phyloP scores from a whole-genome alignment of 2,888 invertebrate genomes.

The Maniola hyperantus region DNA sequence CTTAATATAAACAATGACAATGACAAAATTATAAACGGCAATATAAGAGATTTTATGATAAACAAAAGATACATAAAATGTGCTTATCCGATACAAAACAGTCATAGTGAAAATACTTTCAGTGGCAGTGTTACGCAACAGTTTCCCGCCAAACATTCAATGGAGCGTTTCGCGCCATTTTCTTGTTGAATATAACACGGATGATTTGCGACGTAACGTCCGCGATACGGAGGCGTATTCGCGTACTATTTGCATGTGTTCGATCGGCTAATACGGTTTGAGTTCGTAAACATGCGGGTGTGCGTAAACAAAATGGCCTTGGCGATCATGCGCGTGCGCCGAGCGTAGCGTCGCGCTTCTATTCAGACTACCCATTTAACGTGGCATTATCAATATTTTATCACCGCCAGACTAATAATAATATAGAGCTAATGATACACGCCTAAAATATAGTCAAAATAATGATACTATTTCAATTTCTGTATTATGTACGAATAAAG shows the following conservation, averaged over 20 bases:
- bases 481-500: not conserved
- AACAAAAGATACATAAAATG: slow-evolving; percentile 23
- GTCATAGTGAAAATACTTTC: slow-evolving; percentile 57
- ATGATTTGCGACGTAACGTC: slow-evolving; percentile 53
- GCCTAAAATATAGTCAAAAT: not conserved
- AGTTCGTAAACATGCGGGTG: slow-evolving; percentile 68
- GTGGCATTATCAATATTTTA: slow-evolving; percentile 62
- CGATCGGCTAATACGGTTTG: slow-evolving; percentile 55
- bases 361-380: slow-evolving; percentile 61
- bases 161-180: slow-evolving; percentile 78
- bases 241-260: slow-evolving; percentile 42
- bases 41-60: not conserved
- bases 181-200: slow-evolving; percentile 55
- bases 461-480: not conserved
- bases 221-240: slow-evolving; percentile 44
- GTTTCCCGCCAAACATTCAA: slow-evolving; percentile 76
- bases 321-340: slow-evolving; percentile 62
- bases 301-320: slow-evolving; percentile 79
- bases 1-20: not conserved
- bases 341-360: slow-evolving; percentile 50
- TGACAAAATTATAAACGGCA: slow-evolving; percentile 1
- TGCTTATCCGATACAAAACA: slow-evolving; percentile 32
- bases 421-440: not conserved
- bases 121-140: slow-evolving; percentile 66
- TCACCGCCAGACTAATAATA: slow-evolving; percentile 42